Percentiles rank a stretch among this genome's conserved stretches.
Evolutionary conservation across 2,888 invertebrate species (phyloP).

Genomic region (Xanthia togata): DNA sequence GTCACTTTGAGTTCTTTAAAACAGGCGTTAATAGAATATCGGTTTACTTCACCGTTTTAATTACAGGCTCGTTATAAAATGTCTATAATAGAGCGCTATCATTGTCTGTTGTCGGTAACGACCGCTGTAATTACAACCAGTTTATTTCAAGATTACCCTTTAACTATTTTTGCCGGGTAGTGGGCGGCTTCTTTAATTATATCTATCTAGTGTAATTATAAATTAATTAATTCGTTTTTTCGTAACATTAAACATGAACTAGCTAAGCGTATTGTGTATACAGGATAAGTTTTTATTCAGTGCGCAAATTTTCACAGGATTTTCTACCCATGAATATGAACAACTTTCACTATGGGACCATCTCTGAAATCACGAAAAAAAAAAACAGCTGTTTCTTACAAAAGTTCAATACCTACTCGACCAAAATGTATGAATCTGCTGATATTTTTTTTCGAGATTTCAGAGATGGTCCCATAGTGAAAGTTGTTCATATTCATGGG

Average conservation of each 20-base stretch:
- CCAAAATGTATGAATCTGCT: too few relatives aligned
- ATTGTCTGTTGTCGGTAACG: constrained; percentile 7
- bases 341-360: too few relatives aligned
- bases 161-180: neutral
- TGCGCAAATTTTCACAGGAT: too few relatives aligned
- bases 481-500: too few relatives aligned
- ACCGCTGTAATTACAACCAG: constrained; percentile 15
- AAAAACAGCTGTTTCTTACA: too few relatives aligned
- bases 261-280: neutral
- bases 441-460: too few relatives aligned
- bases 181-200: neutral
- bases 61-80: constrained; percentile 9
- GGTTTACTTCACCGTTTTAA: constrained; percentile 22
- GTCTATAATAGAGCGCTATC: constrained; percentile 1
- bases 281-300: too few relatives aligned
- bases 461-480: too few relatives aligned
- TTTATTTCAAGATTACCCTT: constrained; percentile 22
- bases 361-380: too few relatives aligned
- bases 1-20: neutral
- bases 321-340: too few relatives aligned
- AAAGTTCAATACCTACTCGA: too few relatives aligned
- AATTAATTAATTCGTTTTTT: neutral
- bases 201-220: neutral
- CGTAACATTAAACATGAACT: neutral
- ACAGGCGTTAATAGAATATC: neutral